These are phyloP conservation scores for Tetheella fluctuosa DNA, from an alignment of 2,888 invertebrate species.

Conservation along the genomic window DNA sequence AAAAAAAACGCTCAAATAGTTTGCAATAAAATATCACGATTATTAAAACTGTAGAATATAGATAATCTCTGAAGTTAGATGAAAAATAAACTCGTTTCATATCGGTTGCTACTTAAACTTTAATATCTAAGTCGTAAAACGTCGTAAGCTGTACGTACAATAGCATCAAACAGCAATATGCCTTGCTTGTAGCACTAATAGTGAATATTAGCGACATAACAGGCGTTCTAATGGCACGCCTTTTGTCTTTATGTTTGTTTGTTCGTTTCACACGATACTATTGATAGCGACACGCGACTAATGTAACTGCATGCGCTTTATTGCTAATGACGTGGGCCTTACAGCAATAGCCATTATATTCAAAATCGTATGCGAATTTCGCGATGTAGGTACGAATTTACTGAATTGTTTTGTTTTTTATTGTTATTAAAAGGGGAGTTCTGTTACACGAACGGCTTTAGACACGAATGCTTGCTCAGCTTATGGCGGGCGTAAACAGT, in stretches of 20 bases:
- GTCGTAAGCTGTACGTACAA: constrained; percentile 23
- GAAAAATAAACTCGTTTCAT: background rate
- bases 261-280: constrained; percentile 45
- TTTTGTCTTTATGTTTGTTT: constrained; percentile 44
- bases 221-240: constrained; percentile 52
- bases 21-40: background rate
- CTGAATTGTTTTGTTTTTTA: constrained; percentile 39
- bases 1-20: background rate
- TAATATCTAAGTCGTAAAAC: constrained; percentile 21
- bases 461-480: constrained; percentile 52
- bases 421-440: constrained; percentile 10
- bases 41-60: background rate
- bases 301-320: constrained; percentile 20
- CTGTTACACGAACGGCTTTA: constrained; percentile 34
- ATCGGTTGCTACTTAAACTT: constrained; percentile 4
- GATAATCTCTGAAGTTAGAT: background rate
- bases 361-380: constrained; percentile 19
- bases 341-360: constrained; percentile 20
- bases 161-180: constrained; percentile 23
- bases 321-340: constrained; percentile 19
- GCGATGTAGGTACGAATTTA: constrained; percentile 28
- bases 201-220: constrained; percentile 47
- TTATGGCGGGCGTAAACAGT: constrained; percentile 50
- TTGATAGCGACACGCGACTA: constrained; percentile 34
- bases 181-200: constrained; percentile 40